These are phyloP conservation scores for Coelogynopora nodosa DNA, from an alignment of 2,888 invertebrate genomes.

Conservation along the genomic window DNA sequence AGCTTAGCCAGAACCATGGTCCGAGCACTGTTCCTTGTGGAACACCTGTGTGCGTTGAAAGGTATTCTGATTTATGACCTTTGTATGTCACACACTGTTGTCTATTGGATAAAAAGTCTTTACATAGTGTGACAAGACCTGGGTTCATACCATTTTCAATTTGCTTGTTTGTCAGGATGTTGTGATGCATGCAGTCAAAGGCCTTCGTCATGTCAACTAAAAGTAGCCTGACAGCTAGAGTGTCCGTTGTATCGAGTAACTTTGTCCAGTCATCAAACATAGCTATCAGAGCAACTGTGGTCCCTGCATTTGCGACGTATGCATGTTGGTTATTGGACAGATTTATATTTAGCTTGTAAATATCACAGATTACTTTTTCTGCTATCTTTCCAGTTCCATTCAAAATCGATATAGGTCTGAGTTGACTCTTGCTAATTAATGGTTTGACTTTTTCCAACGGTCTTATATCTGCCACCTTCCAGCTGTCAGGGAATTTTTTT, in stretches of 20 bases:
- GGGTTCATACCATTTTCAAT: neutral
- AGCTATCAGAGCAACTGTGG: neutral
- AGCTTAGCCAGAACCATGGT: neutral
- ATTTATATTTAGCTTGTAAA: slow-evolving; percentile 7
- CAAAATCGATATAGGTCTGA: slow-evolving; percentile 10
- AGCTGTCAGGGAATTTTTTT: neutral
- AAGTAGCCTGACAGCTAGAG: neutral
- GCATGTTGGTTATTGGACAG: slow-evolving; percentile 5
- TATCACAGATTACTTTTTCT: neutral
- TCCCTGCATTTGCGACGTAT: slow-evolving; percentile 3
- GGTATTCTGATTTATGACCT: neutral
- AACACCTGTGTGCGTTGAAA: neutral
- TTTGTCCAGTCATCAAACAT: neutral
- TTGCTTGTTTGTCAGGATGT: neutral
- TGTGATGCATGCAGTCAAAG: neutral
- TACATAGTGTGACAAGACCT: neutral
- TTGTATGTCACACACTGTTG: neutral
- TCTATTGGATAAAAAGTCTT: neutral
- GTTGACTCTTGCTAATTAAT: slow-evolving; percentile 3
- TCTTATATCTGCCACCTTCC: slow-evolving; percentile 23
- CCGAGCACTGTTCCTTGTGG: neutral
- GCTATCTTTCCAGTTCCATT: slow-evolving; percentile 18
- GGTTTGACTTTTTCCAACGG: slow-evolving; percentile 6
- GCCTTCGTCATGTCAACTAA: neutral
- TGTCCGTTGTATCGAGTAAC: neutral